Conservation (phyloP, 2,113 vertebrate species). For the Colinus virginianus region DNA sequence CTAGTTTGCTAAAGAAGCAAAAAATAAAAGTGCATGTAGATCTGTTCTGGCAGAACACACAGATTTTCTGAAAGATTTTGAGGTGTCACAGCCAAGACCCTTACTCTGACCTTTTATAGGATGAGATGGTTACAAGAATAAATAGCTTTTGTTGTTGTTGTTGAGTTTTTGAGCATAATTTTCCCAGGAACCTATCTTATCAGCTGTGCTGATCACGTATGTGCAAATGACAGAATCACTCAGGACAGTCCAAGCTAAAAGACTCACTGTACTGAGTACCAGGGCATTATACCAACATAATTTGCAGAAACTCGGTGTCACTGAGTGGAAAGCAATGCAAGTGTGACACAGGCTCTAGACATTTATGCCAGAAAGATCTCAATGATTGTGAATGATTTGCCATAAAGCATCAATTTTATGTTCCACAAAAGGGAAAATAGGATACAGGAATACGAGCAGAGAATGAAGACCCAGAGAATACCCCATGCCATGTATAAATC, state of each 20-base stretch:
- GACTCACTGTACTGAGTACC: not conserved
- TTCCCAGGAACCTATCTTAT: not conserved
- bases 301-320: not conserved
- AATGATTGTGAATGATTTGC: slow-evolving; percentile 16
- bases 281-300: not conserved
- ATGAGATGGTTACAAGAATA: not conserved
- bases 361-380: not conserved
- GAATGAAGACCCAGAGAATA: slow-evolving; percentile 26
- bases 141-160: not conserved
- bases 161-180: not conserved
- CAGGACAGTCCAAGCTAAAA: not conserved
- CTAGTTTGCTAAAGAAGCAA: not conserved
- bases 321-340: not conserved
- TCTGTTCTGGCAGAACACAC: not conserved
- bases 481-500: not conserved
- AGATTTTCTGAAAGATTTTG: not conserved
- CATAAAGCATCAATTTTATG: not conserved
- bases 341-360: not conserved
- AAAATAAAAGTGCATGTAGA: rapidly evolving
- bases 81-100: not conserved
- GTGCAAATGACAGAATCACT: not conserved
- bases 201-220: not conserved
- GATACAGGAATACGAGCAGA: not conserved
- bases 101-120: not conserved
- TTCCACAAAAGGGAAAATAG: slow-evolving; percentile 37